Percentiles rank a stretch among this genome's conserved stretches.
Evolutionary conservation across 1,140 invertebrate species (phyloP).

Genomic region (Eufriesea mexicana): DNA sequence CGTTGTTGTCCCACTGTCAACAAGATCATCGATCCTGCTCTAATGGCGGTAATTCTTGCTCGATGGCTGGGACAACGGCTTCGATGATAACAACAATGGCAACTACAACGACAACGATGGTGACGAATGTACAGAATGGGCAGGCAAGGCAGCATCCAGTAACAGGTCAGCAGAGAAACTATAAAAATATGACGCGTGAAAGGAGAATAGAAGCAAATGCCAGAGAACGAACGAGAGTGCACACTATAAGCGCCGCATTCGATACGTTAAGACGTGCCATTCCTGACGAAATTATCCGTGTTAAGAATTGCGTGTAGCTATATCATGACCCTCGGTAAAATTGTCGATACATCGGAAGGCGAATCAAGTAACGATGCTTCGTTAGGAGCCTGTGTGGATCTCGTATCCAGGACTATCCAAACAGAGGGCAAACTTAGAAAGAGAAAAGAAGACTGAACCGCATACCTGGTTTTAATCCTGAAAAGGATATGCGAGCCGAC

Average conservation of each 20-base stretch:
- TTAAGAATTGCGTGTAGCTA: constrained; percentile 95
- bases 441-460: constrained; percentile 89
- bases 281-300: constrained; percentile 95
- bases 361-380: constrained; percentile 80
- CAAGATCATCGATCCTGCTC: constrained; percentile 12
- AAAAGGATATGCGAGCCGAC: no score
- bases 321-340: constrained; percentile 89
- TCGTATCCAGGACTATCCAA: constrained; percentile 94
- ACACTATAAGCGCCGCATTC: constrained; percentile 97
- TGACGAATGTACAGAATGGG: constrained; percentile 19
- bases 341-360: constrained; percentile 75
- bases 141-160: constrained; percentile 61
- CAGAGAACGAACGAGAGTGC: constrained; percentile 94
- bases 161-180: constrained; percentile 89
- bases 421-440: constrained; percentile 94
- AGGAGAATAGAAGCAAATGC: constrained; percentile 96
- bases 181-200: constrained; percentile 97
- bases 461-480: neutral
- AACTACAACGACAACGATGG: constrained; percentile 39
- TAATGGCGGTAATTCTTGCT: neutral
- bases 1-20: constrained; percentile 33
- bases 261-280: constrained; percentile 92
- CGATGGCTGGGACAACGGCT: neutral
- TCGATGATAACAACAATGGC: constrained; percentile 64
- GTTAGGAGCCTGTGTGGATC: constrained; percentile 90